Evolutionary conservation across 2,797 vertebrate genomes (phyloP).

Genomic region (Gallinago solitaria): DNA sequence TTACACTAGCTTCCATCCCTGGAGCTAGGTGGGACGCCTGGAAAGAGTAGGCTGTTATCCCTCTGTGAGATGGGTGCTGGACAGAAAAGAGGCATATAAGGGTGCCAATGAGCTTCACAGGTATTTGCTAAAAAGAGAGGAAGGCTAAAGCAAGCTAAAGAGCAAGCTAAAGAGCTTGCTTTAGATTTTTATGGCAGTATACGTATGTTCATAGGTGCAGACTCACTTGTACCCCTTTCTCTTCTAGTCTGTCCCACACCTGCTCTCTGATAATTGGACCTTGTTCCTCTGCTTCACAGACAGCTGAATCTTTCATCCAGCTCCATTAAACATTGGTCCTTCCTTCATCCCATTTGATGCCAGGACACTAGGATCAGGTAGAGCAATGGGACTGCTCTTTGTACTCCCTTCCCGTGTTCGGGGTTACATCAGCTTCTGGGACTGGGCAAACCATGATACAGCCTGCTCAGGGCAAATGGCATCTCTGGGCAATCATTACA

Average conservation of each 20-base stretch:
- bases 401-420: neutral
- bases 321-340: neutral
- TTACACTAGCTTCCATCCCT: neutral
- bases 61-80: neutral
- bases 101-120: neutral
- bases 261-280: neutral
- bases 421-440: neutral
- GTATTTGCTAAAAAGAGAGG: neutral
- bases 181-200: neutral
- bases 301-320: neutral
- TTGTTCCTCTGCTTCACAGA: neutral
- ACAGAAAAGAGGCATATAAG: neutral
- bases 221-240: neutral
- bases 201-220: neutral
- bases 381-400: neutral
- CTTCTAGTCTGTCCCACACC: neutral
- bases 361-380: neutral
- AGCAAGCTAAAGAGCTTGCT: neutral
- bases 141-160: neutral
- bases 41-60: neutral
- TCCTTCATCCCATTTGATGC: neutral
- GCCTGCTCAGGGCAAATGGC: neutral
- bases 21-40: neutral
- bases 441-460: neutral
- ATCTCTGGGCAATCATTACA: neutral